Evolutionary conservation across 2,888 invertebrate species (phyloP).

Genomic region (Torymus tubicola): DNA sequence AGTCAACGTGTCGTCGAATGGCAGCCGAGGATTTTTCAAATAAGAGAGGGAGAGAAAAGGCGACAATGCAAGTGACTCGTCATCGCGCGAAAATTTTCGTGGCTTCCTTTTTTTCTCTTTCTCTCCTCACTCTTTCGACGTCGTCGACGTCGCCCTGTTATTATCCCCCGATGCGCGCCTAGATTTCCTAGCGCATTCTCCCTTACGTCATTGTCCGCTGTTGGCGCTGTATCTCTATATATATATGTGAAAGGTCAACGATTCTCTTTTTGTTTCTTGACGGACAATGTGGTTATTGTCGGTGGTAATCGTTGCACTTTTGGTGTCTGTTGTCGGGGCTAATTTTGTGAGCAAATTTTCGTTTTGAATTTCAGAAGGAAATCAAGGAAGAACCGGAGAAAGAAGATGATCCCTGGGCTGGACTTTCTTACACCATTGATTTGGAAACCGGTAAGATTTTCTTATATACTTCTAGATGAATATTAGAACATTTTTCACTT

Average conservation of each 20-base stretch:
- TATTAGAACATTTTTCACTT: background rate
- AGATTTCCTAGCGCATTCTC: constrained; percentile 16
- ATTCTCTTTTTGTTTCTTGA: constrained; percentile 3
- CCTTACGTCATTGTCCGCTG: background rate
- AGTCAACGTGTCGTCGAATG: constrained; percentile 53
- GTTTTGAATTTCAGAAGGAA: constrained; percentile 65
- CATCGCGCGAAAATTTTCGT: constrained; percentile 53
- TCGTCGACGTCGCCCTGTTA: constrained; percentile 13
- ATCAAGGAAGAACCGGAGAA: constrained; percentile 68
- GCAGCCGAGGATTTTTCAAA: constrained; percentile 52
- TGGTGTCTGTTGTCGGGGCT: background rate
- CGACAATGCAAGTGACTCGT: constrained; percentile 54
- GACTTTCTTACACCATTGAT: constrained; percentile 89
- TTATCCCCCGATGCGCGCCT: constrained; percentile 11
- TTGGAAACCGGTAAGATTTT: constrained; percentile 88
- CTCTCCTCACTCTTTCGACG: background rate
- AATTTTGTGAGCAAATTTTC: background rate
- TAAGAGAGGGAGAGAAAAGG: background rate
- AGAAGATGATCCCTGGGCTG: constrained; percentile 87
- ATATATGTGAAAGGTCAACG: constrained; percentile 30
- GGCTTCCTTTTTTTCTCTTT: constrained; percentile 42
- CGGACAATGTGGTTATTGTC: background rate
- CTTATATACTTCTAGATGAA: background rate
- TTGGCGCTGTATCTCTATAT: constrained; percentile 19
- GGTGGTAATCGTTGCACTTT: background rate